phyloP scores from a whole-genome alignment of 2,113 vertebrate species.

The Otocyon megalotis region DNA sequence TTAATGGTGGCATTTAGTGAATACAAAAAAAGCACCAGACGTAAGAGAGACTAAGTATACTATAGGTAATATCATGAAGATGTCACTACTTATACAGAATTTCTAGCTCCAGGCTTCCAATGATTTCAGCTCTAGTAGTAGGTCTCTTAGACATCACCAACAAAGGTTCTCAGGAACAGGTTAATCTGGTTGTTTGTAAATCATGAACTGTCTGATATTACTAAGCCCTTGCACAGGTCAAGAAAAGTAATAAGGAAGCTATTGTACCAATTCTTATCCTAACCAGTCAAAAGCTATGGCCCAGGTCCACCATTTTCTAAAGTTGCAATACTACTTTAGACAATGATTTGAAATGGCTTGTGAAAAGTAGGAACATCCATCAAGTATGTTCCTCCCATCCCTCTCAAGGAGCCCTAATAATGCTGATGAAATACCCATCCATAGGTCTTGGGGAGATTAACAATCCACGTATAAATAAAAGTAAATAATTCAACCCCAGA shows the following conservation, averaged over 20 bases:
- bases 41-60: rapidly evolving
- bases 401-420: neutral
- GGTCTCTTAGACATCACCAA: neutral
- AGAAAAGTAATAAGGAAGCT: neutral
- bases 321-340: neutral
- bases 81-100: rapidly evolving
- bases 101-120: neutral
- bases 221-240: neutral
- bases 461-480: neutral
- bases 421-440: neutral
- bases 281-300: neutral
- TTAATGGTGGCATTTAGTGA: neutral
- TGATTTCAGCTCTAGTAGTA: neutral
- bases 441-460: rapidly evolving
- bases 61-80: neutral
- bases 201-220: neutral
- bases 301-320: neutral
- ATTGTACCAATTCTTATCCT: neutral
- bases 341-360: neutral
- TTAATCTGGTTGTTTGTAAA: neutral
- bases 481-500: neutral
- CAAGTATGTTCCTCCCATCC: rapidly evolving
- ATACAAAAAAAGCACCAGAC: neutral
- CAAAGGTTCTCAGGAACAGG: neutral
- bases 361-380: neutral